These are phyloP conservation scores for Pristiophorus japonicus DNA, from an alignment of 2,113 vertebrate species.

Conservation along the genomic window DNA sequence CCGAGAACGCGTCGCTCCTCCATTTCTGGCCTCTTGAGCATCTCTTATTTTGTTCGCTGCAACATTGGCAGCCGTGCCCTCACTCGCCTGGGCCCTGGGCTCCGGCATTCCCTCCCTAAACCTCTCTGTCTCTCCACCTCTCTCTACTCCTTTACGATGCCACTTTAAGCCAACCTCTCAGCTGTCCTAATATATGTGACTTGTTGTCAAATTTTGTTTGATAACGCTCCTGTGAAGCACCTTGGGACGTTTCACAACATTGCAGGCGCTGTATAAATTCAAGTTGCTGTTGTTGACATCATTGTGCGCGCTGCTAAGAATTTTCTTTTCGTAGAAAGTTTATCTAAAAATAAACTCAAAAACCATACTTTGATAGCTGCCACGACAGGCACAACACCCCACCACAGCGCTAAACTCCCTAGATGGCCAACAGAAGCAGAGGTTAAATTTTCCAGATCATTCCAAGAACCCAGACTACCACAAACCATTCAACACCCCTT, in stretches of 20 bases:
- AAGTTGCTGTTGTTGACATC: background rate
- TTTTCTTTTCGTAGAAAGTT: background rate
- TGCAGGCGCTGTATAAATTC: background rate
- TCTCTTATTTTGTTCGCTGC: background rate
- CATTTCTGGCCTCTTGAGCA: background rate
- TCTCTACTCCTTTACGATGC: background rate
- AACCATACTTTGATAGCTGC: background rate
- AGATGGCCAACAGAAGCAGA: background rate
- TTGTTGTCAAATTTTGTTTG: background rate
- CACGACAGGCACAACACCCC: background rate
- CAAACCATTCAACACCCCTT: background rate
- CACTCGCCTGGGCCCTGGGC: background rate
- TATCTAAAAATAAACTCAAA: background rate
- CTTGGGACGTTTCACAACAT: background rate
- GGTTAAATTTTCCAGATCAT: background rate
- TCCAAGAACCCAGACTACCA: background rate
- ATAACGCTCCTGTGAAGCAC: background rate
- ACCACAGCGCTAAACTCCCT: background rate
- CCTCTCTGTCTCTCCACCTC: background rate
- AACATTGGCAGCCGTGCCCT: too few species aligned
- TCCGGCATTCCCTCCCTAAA: background rate
- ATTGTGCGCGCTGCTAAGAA: background rate
- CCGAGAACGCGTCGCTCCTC: background rate
- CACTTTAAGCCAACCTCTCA: background rate
- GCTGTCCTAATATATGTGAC: background rate